Base-by-base conservation (phyloP, 2,888 invertebrate species). In the Pristionchus entomophagus region DNA sequence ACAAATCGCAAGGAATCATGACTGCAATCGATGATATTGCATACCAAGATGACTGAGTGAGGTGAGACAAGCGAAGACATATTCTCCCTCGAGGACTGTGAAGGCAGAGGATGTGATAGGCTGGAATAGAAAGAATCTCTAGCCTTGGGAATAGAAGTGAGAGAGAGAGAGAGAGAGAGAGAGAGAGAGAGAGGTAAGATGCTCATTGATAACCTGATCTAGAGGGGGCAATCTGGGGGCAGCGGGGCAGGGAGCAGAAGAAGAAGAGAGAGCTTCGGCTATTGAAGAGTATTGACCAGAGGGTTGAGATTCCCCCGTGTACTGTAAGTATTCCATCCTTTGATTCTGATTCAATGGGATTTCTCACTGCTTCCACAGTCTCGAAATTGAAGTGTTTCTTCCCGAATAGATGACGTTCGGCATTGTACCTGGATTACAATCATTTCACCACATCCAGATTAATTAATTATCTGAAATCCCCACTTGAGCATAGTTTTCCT, bases 1-100 rank as follows among this genome's bases (percentile, higher is more conserved):
- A n/a, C n/a, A n/a, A n/a, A n/a, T n/a, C n/a, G n/a, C n/a, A 65
- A 2, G 1, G 10, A 3, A 8, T 2, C 6, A 0, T 35, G 26
- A 22, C 65, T 12, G 22, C 17, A 45, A 19, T 80, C 3, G 32
- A 51, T 59, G 22, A 59, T 59, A 6, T 5, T 14, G 22, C n/a
- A 51, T 2, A 88, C 89, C 91, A n/a, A 91, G 77, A 73, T 91
- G 91, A 1, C 90, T 89, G 26, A 91, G 84, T 10, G 91, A 59
- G 19, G 87, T 87, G 38, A 89, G 87, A 65, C 84, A 84, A 32
- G 89, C 90, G 82, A 88, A 88, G 65, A 86, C 91, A 29, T 87
- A 90, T 29, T 91, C 89, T 14, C 90, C 89, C 53, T 91, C 91
- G 32, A 91, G 87, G 1, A 85, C 85, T 0, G 73, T 85, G 77